Conservation (phyloP, 2,888 invertebrate species). For the Psylliodes chrysocephalus region DNA sequence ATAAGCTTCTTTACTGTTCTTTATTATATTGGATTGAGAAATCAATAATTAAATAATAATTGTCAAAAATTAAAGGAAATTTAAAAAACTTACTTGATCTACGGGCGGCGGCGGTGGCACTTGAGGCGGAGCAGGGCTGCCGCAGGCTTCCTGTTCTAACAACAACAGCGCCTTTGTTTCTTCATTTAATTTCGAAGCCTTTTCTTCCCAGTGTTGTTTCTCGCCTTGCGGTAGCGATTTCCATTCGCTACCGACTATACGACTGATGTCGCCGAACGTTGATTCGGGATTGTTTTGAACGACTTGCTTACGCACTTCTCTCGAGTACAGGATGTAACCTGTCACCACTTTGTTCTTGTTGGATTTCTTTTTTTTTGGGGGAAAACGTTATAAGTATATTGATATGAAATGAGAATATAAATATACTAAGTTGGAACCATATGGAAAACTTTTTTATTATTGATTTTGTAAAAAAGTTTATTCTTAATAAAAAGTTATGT, state of each 20-base stretch:
- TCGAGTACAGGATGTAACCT: conserved; percentile 97
- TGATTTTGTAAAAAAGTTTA: no score
- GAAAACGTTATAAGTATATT: conserved; percentile 2
- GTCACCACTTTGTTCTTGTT: conserved; percentile 87
- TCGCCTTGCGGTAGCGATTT: conserved; percentile 87
- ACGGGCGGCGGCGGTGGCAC: conserved; percentile 57
- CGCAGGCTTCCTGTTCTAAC: conserved; percentile 66
- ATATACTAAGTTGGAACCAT: no score
- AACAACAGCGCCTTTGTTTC: conserved; percentile 78
- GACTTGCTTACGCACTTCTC: conserved; percentile 93
- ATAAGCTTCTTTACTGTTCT: no score
- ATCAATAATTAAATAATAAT: no score
- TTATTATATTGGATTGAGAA: no score
- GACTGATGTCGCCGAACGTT: conserved; percentile 87
- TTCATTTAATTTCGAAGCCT: conserved; percentile 89
- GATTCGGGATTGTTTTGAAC: conserved; percentile 94
- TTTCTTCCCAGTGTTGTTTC: conserved; percentile 95
- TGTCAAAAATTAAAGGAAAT: background rate
- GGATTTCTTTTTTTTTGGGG: conserved; percentile 61
- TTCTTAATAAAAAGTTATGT: no score
- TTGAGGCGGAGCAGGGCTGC: conserved; percentile 59
- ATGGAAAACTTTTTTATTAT: no score
- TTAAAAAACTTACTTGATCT: conserved; percentile 58
- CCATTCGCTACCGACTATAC: conserved; percentile 89
- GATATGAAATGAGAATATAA: no score